Conservation (phyloP, 2,113 vertebrate genomes). For the Microtus pennsylvanicus region DNA sequence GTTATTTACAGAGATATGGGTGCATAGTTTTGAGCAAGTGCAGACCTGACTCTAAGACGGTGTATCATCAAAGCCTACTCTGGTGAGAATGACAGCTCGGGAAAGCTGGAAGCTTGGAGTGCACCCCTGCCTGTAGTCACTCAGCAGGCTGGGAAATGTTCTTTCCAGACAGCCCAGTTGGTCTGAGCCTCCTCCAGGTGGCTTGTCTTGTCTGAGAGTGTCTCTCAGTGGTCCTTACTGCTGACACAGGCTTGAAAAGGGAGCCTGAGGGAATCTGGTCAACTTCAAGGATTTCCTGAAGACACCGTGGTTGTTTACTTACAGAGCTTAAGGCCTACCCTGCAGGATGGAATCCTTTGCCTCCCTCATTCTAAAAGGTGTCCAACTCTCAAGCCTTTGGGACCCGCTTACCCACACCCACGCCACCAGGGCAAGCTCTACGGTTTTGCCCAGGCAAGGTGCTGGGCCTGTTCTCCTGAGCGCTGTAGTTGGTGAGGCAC, state of each 20-base stretch:
- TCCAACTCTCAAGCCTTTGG: too few species aligned
- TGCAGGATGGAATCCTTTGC: neutral
- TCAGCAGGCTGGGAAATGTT: neutral
- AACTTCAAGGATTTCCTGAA: neutral
- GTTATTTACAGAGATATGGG: neutral
- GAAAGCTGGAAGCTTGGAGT: neutral
- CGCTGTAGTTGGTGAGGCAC: neutral
- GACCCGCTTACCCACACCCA: neutral
- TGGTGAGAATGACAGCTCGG: neutral
- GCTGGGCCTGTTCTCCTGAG: neutral
- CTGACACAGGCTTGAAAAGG: too few species aligned
- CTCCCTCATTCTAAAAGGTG: neutral
- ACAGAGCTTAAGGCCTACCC: neutral
- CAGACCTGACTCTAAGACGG: neutral
- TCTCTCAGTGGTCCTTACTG: neutral
- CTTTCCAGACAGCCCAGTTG: neutral
- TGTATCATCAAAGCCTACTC: neutral
- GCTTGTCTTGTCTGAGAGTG: neutral
- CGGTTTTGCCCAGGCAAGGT: neutral
- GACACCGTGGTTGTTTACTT: neutral
- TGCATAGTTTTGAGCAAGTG: neutral
- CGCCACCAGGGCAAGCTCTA: neutral
- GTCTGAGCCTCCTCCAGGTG: neutral
- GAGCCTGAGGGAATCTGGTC: neutral
- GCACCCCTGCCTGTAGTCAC: neutral